Percentiles rank a stretch among this genome's conserved stretches.
These are phyloP conservation scores for Gephyroberyx darwinii DNA, from an alignment of 2,797 vertebrate genomes.

Conservation along the genomic window DNA sequence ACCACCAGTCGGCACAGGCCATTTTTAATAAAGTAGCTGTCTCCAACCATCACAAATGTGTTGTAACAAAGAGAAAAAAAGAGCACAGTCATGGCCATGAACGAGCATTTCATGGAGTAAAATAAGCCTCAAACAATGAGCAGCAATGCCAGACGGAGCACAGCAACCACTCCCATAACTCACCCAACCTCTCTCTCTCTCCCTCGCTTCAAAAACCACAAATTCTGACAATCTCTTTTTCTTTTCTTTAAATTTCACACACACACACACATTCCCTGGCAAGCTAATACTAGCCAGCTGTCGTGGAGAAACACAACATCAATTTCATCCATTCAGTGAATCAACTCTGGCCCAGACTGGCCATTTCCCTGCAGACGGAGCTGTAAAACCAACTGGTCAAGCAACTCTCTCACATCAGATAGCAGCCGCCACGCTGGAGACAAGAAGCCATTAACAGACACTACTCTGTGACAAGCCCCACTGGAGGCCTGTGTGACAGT, in stretches of 20 bases:
- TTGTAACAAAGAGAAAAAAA: conserved; percentile 47
- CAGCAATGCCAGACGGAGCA: conserved; percentile 56
- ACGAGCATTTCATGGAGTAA: conserved; percentile 36
- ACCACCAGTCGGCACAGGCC: background rate
- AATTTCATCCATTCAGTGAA: conserved; percentile 59
- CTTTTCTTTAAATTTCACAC: conserved; percentile 1
- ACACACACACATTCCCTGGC: conserved; percentile 17
- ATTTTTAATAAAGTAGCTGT: conserved; percentile 37
- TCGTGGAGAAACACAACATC: conserved; percentile 43
- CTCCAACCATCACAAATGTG: conserved; percentile 50
- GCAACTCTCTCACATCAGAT: conserved; percentile 44
- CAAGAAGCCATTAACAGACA: conserved; percentile 63
- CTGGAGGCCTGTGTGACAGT: conserved; percentile 30
- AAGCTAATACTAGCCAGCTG: conserved; percentile 32
- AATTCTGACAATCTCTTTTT: conserved; percentile 54
- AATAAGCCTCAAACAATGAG: conserved; percentile 54
- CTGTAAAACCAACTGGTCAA: conserved; percentile 56
- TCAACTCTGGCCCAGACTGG: conserved; percentile 31
- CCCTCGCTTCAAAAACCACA: conserved; percentile 52
- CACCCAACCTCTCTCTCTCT: conserved; percentile 30
- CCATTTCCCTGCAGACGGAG: conserved; percentile 53
- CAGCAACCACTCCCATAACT: conserved; percentile 54
- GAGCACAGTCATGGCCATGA: conserved; percentile 41
- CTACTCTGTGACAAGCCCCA: conserved; percentile 37
- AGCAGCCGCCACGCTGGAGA: conserved; percentile 45